Conservation (phyloP, 2,797 vertebrate genomes). For the Anabas testudineus region DNA sequence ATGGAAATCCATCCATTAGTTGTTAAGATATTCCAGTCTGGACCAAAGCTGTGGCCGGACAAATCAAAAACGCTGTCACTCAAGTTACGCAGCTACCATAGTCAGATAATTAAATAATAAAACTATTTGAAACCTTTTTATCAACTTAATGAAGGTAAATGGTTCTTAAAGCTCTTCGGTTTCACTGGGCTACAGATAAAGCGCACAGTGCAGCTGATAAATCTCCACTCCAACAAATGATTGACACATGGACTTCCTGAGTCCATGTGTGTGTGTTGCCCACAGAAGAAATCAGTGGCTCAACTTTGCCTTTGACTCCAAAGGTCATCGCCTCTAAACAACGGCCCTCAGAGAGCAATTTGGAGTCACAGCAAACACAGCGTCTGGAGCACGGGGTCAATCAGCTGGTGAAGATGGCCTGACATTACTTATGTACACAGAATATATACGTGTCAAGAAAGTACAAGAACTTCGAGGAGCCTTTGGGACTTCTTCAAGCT, state of each 20-base stretch:
- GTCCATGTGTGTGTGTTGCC: too few species aligned
- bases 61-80: too few species aligned
- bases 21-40: too few species aligned
- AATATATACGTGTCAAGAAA: neutral
- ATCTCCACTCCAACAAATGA: conserved; percentile 20
- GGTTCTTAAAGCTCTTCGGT: neutral
- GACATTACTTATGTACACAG: neutral
- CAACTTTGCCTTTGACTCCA: conserved; percentile 33
- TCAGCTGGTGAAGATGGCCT: neutral
- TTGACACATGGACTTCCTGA: conserved; percentile 27
- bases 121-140: too few species aligned
- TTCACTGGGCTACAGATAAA: neutral
- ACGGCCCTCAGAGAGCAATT: conserved; percentile 46
- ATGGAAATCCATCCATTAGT: neutral
- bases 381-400: neutral
- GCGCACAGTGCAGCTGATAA: conserved; percentile 11
- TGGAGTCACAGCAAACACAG: conserved; percentile 17
- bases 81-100: too few species aligned
- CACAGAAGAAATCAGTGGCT: neutral
- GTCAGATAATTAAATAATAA: too few species aligned
- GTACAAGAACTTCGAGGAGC: conserved; percentile 5
- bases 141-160: too few species aligned
- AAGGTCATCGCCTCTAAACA: conserved; percentile 54
- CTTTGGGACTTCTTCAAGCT: neutral
- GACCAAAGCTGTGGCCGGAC: neutral